Evolutionary conservation across 92 coral and sea anemone genomes (phyloP).

Genomic region (Virgularia gustaviana): DNA sequence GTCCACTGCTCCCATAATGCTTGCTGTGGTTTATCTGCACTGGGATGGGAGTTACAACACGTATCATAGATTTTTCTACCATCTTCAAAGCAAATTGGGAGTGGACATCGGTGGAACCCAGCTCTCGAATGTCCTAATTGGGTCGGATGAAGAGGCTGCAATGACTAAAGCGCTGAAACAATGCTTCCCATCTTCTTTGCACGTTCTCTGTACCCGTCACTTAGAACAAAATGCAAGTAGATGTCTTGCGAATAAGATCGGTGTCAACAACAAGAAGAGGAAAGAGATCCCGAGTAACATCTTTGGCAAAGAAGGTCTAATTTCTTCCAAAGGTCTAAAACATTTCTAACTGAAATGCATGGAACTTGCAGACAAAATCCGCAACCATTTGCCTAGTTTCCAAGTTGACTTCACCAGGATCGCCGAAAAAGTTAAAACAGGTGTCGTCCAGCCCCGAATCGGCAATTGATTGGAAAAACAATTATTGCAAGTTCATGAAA

Average conservation of each 20-base stretch:
- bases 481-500: constrained; percentile 19
- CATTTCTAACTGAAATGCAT: not conserved
- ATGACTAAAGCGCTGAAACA: not conserved
- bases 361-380: not conserved
- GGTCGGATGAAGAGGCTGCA: constrained; percentile 1
- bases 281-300: too few species aligned
- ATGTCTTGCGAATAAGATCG: too few species aligned
- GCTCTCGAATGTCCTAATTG: not conserved
- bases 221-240: too few species aligned
- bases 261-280: too few species aligned
- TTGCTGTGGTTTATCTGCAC: too few species aligned
- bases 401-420: not conserved
- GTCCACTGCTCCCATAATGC: not conserved
- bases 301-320: too few species aligned
- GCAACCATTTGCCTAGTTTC: not conserved
- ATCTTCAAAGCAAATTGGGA: not conserved
- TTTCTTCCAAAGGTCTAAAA: not conserved
- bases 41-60: too few species aligned
- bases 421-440: not conserved
- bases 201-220: too few species aligned
- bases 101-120: not conserved
- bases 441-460: not conserved
- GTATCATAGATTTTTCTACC: not conserved
- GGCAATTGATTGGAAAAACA: constrained; percentile 19
- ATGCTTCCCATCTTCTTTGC: not conserved